These are phyloP conservation scores for Desmodus rotundus DNA, from an alignment of 2,113 vertebrate genomes.

Conservation along the genomic window DNA sequence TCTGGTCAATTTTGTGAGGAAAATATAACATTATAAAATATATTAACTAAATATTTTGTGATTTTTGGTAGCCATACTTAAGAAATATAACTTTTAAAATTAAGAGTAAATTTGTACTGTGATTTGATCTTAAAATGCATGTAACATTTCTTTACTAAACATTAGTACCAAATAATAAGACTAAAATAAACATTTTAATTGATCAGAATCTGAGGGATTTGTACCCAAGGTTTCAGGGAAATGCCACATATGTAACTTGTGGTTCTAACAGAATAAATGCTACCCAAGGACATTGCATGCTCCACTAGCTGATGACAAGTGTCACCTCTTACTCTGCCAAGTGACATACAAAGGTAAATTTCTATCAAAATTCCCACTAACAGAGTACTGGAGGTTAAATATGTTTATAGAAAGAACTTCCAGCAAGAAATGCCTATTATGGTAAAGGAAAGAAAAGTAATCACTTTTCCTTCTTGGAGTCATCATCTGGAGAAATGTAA, in stretches of 20 bases:
- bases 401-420: background rate
- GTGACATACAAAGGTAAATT: background rate
- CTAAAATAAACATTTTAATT: background rate
- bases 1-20: background rate
- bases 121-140: background rate
- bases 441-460: constrained; percentile 13
- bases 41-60: background rate
- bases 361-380: background rate
- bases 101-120: background rate
- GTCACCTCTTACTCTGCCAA: background rate
- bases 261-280: background rate
- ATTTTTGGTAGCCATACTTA: background rate
- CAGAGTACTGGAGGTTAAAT: background rate
- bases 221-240: background rate
- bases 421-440: background rate
- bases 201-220: background rate
- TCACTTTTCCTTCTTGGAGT: constrained; percentile 38
- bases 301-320: background rate
- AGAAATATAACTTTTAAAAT: background rate
- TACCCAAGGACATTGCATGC: background rate
- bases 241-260: background rate
- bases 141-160: constrained; percentile 6
- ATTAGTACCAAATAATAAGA: background rate
- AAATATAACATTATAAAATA: background rate
- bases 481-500: constrained; percentile 41